phyloP scores from a whole-genome alignment of 2,888 invertebrate genomes.

The Incurvaria masculella region DNA sequence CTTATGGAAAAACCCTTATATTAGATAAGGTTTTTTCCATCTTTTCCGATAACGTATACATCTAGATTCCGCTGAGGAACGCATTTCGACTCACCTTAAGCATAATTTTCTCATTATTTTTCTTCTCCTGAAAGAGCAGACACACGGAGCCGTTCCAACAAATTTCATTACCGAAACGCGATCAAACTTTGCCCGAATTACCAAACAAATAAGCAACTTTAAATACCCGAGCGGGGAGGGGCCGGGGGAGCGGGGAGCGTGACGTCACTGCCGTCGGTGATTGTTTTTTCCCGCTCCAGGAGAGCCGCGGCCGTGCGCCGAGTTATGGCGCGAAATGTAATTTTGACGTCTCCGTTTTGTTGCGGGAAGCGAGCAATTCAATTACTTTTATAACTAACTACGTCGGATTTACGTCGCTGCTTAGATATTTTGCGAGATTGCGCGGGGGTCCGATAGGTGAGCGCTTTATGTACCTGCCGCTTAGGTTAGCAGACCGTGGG shows the following conservation, averaged over 20 bases:
- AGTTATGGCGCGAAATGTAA: not conserved
- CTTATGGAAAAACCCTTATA: no score
- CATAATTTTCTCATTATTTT: no score
- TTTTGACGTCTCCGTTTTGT: not conserved
- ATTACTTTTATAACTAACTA: not conserved
- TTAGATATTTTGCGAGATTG: not conserved
- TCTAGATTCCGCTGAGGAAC: no score
- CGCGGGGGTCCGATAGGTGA: not conserved
- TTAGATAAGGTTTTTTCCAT: no score
- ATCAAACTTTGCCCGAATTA: not conserved
- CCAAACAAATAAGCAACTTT: not conserved
- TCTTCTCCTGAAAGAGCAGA: no score
- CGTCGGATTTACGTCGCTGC: not conserved
- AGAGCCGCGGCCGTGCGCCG: not conserved
- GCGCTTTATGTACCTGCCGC: no score
- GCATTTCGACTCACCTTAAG: no score
- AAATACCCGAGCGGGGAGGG: slow-evolving; percentile 12
- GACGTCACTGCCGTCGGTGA: not conserved
- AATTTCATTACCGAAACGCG: not conserved
- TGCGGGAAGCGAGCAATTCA: not conserved
- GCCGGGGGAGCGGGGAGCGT: slow-evolving; percentile 7
- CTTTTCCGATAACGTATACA: no score
- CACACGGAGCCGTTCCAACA: no score
- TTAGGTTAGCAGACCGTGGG: no score
- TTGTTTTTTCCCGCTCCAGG: not conserved